Evolutionary conservation across 2,888 invertebrate genomes (phyloP).

Genomic region (Drosophila mimica): DNA sequence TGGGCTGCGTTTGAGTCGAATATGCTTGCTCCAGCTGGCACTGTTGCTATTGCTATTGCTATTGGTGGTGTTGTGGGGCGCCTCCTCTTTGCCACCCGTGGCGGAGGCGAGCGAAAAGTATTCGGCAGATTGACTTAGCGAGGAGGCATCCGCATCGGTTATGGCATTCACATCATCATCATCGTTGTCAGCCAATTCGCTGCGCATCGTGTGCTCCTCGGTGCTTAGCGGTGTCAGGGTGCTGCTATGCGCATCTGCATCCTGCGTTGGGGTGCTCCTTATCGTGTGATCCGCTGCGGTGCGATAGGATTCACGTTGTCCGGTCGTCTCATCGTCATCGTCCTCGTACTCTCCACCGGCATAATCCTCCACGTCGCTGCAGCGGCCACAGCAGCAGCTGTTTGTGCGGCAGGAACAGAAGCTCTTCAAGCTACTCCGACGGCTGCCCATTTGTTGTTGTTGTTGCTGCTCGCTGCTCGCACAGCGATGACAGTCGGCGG

Average conservation of each 20-base stretch:
- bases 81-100: conserved; percentile 24
- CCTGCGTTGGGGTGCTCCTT: conserved; percentile 54
- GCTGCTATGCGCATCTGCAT: conserved; percentile 65
- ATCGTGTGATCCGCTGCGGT: conserved; percentile 73
- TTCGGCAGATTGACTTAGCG: conserved; percentile 83
- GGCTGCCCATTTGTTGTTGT: conserved; percentile 45
- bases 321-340: conserved; percentile 60
- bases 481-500: conserved; percentile 78
- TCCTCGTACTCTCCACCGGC: conserved; percentile 71
- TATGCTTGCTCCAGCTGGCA: conserved; percentile 77
- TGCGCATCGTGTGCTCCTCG: conserved; percentile 76
- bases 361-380: conserved; percentile 64
- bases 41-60: conserved; percentile 17
- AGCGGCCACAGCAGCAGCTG: conserved; percentile 78
- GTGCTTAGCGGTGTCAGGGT: conserved; percentile 79
- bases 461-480: conserved; percentile 31
- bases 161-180: conserved; percentile 32
- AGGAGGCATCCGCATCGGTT: conserved; percentile 79
- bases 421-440: conserved; percentile 76
- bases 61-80: conserved; percentile 18
- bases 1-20: conserved; percentile 76
- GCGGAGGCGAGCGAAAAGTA: conserved; percentile 82
- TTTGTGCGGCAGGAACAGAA: conserved; percentile 83
- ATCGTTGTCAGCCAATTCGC: conserved; percentile 61
- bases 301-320: conserved; percentile 68